Evolutionary conservation across 2,888 invertebrate genomes (phyloP).

Genomic region (Gymnosoma rotundatum): DNA sequence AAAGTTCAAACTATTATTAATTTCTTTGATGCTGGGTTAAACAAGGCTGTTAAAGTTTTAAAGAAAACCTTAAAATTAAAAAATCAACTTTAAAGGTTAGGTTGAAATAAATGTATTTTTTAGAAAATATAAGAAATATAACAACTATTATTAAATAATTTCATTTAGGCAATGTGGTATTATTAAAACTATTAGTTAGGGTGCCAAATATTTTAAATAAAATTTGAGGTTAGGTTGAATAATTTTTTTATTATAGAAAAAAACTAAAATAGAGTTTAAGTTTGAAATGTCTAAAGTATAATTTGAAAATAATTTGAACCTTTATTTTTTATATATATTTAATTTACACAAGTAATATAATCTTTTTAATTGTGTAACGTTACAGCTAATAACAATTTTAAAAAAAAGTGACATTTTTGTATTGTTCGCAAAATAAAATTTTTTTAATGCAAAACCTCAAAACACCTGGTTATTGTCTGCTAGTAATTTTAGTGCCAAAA

Average conservation of each 20-base stretch:
- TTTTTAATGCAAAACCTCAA: neutral
- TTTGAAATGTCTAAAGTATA: no score
- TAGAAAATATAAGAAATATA: no score
- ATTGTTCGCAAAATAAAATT: neutral
- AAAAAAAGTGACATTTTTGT: neutral
- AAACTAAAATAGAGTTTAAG: no score
- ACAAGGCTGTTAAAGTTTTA: neutral
- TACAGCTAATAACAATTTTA: neutral
- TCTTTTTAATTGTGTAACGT: no score
- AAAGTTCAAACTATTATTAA: neutral
- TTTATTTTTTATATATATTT: no score
- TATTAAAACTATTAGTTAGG: neutral
- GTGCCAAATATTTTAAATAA: neutral
- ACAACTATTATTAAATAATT: no score
- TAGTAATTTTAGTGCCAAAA: constrained; percentile 36
- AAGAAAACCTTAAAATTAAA: neutral
- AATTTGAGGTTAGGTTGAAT: neutral
- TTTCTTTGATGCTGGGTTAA: neutral
- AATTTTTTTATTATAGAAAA: no score
- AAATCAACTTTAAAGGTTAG: neutral
- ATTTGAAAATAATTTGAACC: no score
- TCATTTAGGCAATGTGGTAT: no score
- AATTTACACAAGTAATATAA: no score
- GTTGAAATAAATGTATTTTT: neutral
- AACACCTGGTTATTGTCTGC: constrained; percentile 36